These are phyloP conservation scores for Lepidocolaptes lacrymiger DNA, from an alignment of 2,797 vertebrate genomes.

Conservation along the genomic window DNA sequence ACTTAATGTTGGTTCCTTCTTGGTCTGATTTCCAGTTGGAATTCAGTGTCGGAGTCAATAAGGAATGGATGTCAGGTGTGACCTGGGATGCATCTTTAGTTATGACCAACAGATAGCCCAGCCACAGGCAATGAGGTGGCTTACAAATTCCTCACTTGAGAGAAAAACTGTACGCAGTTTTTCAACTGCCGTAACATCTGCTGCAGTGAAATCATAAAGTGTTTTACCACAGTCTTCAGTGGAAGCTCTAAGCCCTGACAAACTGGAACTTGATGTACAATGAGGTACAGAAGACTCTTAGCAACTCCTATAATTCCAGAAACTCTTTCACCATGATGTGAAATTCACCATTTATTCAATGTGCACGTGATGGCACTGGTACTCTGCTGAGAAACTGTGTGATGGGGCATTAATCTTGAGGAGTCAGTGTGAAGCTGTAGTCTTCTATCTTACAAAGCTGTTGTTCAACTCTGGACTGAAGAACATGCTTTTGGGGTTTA, in stretches of 20 bases:
- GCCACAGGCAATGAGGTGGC: neutral
- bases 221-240: neutral
- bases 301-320: neutral
- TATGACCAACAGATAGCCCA: neutral
- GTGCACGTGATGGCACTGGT: neutral
- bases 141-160: neutral
- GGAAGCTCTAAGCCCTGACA: neutral
- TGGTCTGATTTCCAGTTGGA: neutral
- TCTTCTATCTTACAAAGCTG: neutral
- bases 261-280: neutral
- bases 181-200: neutral
- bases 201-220: neutral
- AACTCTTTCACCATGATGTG: neutral
- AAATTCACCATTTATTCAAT: neutral
- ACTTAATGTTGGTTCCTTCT: neutral
- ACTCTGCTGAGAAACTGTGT: fast-evolving
- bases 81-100: neutral
- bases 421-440: neutral
- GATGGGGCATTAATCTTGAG: neutral
- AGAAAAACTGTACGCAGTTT: neutral
- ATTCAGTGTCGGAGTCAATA: neutral
- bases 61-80: neutral
- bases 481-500: neutral
- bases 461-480: neutral
- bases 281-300: neutral